phyloP scores from a whole-genome alignment of 2,888 invertebrate species.

The Cryptosula pallasiana region DNA sequence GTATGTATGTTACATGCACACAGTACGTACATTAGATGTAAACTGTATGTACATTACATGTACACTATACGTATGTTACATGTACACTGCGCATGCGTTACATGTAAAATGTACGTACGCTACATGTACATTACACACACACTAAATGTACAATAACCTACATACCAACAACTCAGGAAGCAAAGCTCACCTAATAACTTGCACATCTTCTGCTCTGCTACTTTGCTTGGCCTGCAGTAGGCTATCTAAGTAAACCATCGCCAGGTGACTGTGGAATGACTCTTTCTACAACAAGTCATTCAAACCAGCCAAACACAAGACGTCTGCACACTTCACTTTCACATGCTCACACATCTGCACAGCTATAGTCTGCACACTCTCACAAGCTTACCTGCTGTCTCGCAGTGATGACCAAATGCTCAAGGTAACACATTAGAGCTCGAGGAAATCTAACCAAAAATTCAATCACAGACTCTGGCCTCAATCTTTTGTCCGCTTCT shows the following conservation, averaged over 20 bases:
- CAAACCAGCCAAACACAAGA: no score
- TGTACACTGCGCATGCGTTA: no score
- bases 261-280: slow-evolving; percentile 56
- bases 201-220: background rate
- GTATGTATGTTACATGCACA: no score
- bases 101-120: no score
- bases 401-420: slow-evolving; percentile 52
- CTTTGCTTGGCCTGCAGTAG: slow-evolving; percentile 36
- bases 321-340: background rate
- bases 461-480: slow-evolving; percentile 51
- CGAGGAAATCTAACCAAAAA: slow-evolving; percentile 52
- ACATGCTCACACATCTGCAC: background rate
- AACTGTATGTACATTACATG: no score
- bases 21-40: no score
- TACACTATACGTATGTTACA: no score
- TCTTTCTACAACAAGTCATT: slow-evolving; percentile 54
- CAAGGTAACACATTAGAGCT: slow-evolving; percentile 53
- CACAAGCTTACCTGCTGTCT: slow-evolving; percentile 46
- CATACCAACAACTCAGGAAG: no score
- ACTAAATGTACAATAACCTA: no score
- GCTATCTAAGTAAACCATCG: slow-evolving; percentile 55
- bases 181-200: background rate
- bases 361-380: background rate
- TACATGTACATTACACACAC: no score
- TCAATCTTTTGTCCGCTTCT: slow-evolving; percentile 41